Base-by-base conservation (phyloP, 2,797 vertebrate species). In the Muscicapa striata region DNA sequence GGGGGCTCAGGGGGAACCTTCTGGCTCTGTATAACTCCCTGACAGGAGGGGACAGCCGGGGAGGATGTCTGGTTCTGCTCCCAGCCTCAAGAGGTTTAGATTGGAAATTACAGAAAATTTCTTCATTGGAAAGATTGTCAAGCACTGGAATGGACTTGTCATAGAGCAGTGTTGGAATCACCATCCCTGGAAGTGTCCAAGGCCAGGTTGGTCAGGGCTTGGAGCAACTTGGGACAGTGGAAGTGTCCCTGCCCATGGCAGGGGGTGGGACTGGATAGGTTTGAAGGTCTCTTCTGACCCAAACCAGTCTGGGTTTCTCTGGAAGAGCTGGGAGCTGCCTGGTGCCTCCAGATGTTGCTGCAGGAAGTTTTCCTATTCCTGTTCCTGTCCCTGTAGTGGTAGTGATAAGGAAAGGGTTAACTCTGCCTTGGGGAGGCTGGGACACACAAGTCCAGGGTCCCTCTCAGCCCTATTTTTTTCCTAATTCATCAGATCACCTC, bases 151-250 rank as follows among this genome's bases (percentile, higher is more conserved):
- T 0, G 0, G 59, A 6, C 3, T 52, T 27, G 30, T 67, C 41
- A 64, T 36, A 36, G 54, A 10, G 11, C 21, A 54, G 7, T 32
- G 41, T 0, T 74, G 46, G 62, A 48, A 18, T 54, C 7, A 34
- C 10, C 46, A 27, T 22, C 30, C 41, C 48, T 36, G 61, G n/a
- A 7, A 81, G 4, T 41, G 48, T 17, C 1, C 54, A 11, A 41
- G 17, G 5, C 8, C 29, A 19, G 2, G 15, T 3, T 45, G 45
- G 36, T 45, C 0, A 0, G 16, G n/a, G 9, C 52, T 52, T 73
- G 24, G 46, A 87, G 17, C 24, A 34, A 0, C 10, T 16, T 52
- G 52, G 45, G n/a, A 2, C 1, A 13, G n/a, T 30, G 24, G 17
- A 46, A 80, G 20, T 40, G 46, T 46, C 68, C 68, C 45, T 80